Percentiles rank a stretch among this genome's conserved stretches.
Evolutionary conservation across 2,888 invertebrate species (phyloP).

Genomic region (Morpho deidamia): DNA sequence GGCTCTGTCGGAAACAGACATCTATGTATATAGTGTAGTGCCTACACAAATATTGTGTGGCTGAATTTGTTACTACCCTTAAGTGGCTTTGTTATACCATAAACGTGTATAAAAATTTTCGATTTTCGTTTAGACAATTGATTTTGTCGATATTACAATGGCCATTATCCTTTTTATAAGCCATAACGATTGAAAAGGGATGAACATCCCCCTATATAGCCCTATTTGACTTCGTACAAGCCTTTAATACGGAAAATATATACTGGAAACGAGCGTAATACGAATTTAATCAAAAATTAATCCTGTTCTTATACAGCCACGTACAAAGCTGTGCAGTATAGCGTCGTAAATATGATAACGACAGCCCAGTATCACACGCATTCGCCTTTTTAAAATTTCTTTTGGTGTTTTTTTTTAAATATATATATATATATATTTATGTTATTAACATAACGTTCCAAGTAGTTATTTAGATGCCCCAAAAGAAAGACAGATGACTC

Average conservation of each 20-base stretch:
- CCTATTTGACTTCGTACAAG: slow-evolving; percentile 11
- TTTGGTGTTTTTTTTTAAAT: not conserved
- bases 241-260: slow-evolving; percentile 22
- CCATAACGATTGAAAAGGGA: slow-evolving; percentile 1
- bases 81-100: too few species aligned
- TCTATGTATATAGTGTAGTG: too few species aligned
- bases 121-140: too few species aligned
- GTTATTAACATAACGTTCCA: too few species aligned
- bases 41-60: too few species aligned
- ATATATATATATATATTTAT: too few species aligned
- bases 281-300: slow-evolving; percentile 24
- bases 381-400: not conserved
- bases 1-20: too few species aligned
- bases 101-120: too few species aligned
- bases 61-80: too few species aligned
- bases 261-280: slow-evolving; percentile 15
- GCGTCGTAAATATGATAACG: slow-evolving; percentile 31
- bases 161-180: not conserved
- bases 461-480: too few species aligned
- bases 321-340: slow-evolving; percentile 18
- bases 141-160: not conserved
- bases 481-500: too few species aligned
- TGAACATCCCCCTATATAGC: slow-evolving; percentile 2
- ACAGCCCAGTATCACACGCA: slow-evolving; percentile 20
- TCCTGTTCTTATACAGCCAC: slow-evolving; percentile 15